A percentile compares a stretch with the other conserved stretches of the same genome.
Conservation (phyloP, 2,888 invertebrate species). For the Nysson spinosus region DNA sequence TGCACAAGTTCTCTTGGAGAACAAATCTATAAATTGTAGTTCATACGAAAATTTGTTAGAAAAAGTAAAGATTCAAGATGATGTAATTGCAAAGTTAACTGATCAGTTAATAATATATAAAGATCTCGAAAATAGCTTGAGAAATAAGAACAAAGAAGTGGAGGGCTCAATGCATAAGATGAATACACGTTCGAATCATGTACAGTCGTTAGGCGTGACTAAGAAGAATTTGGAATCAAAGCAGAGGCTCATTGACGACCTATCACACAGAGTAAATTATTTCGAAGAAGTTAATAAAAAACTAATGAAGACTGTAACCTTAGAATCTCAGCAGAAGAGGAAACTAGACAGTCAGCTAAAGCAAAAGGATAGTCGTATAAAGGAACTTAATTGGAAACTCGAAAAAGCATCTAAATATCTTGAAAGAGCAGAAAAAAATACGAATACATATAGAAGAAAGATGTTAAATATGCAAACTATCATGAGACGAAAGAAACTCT, state of each 20-base stretch:
- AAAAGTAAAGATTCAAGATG: conserved; percentile 64
- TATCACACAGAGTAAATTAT: conserved; percentile 61
- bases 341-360: conserved; percentile 66
- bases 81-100: conserved; percentile 65
- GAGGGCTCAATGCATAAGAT: conserved; percentile 43
- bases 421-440: conserved; percentile 71
- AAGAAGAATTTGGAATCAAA: conserved; percentile 40
- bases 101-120: conserved; percentile 65
- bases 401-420: conserved; percentile 72
- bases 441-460: conserved; percentile 69
- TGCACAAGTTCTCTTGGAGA: neutral
- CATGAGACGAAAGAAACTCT: conserved; percentile 61
- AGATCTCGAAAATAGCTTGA: conserved; percentile 57
- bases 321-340: conserved; percentile 64
- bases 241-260: conserved; percentile 59
- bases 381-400: conserved; percentile 73
- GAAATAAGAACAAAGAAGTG: conserved; percentile 51
- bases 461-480: conserved; percentile 69
- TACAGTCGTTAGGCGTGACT: neutral
- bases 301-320: conserved; percentile 64
- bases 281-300: conserved; percentile 68
- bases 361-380: conserved; percentile 69
- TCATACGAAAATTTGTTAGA: conserved; percentile 42
- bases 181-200: conserved; percentile 32
- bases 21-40: neutral